Evolutionary conservation across 2,888 invertebrate genomes (phyloP), one percentile per base, ranked within the genome.

Genomic region (Notodonta dromedarius): DNA sequence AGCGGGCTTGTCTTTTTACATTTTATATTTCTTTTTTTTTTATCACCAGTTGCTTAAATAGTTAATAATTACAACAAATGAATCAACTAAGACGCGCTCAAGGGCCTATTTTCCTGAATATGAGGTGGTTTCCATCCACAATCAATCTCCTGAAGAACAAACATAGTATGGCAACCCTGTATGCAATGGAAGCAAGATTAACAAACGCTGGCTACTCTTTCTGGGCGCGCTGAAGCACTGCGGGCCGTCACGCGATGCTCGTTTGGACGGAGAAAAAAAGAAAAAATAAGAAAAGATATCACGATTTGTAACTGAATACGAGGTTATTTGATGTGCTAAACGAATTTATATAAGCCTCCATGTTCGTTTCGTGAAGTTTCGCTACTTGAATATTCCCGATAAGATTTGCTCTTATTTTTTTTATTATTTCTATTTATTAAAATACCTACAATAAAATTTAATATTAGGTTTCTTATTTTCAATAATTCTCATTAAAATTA

Each of bases 191-290:
- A 85, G 84, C 80, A 85, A 89, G 88, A 90, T 89, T 89, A 90
- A 88, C 90, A 89, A 91, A 91, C 83, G 85, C 83, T 77, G 85
- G 88, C 85, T 84, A 89, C 88, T 89, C 86, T 85, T 88, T 87
- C 85, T 85, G 77, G 84, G 78, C 73, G 70, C 67, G 67, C 73
- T 89, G 87, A 89, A 74, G 81, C 81, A 90, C 86, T 83, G 87
- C 77, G 69, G 67, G 71, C 69, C 79, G 86, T 83, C 91, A 91
- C 90, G 90, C 90, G 82, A 91, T 83, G 72, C 74, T 76, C 74
- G 71, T 74, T 74, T 72, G 70, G 60, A 69, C 67, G 69, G 66
- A 73, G 72, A 75, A 75, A 74, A 74, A 70, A 65, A 71, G 64
- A 66, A 75, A 67, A 70, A 73, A 67, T 70, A 64, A 70, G 72